Evolutionary conservation across 1,140 invertebrate species (phyloP).

Genomic region (Drosophila punjabiensis): DNA sequence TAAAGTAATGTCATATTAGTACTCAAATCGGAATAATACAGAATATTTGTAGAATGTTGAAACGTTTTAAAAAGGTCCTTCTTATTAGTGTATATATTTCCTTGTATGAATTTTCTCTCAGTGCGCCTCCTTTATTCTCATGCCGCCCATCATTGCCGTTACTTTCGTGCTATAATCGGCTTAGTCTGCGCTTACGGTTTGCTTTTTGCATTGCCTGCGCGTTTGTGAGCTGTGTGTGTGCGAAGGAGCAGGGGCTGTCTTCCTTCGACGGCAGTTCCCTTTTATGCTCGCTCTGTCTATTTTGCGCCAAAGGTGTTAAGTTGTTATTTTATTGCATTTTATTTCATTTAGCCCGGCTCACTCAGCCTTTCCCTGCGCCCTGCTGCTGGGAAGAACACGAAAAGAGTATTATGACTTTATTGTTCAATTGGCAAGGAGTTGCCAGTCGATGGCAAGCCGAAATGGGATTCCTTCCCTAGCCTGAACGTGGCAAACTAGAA

Average conservation of each 20-base stretch:
- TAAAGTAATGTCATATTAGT: too few relatives aligned
- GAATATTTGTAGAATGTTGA: background rate
- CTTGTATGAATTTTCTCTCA: background rate
- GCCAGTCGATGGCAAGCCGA: slow-evolving; percentile 1
- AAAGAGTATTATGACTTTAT: slow-evolving; percentile 63
- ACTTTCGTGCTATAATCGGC: slow-evolving; percentile 80
- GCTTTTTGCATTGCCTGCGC: slow-evolving; percentile 80
- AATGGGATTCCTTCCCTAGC: slow-evolving; percentile 5
- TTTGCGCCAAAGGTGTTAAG: slow-evolving; percentile 65
- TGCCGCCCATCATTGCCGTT: slow-evolving; percentile 56
- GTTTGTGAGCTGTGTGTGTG: slow-evolving; percentile 51
- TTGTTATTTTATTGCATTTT: slow-evolving; percentile 70
- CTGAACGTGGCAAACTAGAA: slow-evolving; percentile 20
- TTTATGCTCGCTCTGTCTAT: slow-evolving; percentile 59
- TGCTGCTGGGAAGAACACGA: slow-evolving; percentile 14
- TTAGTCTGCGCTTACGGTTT: slow-evolving; percentile 82
- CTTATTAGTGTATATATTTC: background rate
- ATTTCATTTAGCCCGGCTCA: slow-evolving; percentile 55
- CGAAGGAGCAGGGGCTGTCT: background rate
- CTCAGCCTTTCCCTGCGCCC: slow-evolving; percentile 29
- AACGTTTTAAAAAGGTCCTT: background rate
- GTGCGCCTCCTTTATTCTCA: slow-evolving; percentile 12
- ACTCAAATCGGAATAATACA: background rate
- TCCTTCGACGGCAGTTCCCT: slow-evolving; percentile 34
- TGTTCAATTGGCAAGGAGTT: slow-evolving; percentile 55